Base-by-base conservation (phyloP, 30 jellyfish, hydroid and myxozoan genomes). In the Pelagia noctiluca region DNA sequence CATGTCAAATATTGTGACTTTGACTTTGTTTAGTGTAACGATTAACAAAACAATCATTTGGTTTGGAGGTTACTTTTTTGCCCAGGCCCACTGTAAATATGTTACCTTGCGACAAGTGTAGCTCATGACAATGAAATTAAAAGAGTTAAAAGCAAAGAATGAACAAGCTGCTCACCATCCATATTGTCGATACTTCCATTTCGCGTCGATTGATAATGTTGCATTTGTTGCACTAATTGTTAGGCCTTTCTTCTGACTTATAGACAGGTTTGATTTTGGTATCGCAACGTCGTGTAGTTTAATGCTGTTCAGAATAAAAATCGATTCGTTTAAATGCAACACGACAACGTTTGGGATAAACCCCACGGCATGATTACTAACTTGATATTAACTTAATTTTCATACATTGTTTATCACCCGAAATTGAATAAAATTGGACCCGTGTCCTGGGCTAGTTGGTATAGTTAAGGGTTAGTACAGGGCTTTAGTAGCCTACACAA, bases 261-360 rank as follows among this genome's bases (percentile, higher is more conserved):
- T 78, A 13, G 98, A 82, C 65, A 93, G 30, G 38, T 93, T 93
- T 0, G 98, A 93, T 47, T 76, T 93, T 1, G 97, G 98, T 13
- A 93, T 86, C 12, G 90, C 57, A 26, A 81, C 96, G 30, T 87
- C 87, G 30, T 46, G 38, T 30, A 93, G 30, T 1, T 76, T 30
- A 32, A 93, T 76, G 10, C 98, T 93, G 35, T 1, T 62, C 61
- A 7, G 57, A 16, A 5, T 5, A 42, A 5, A 42, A 42, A 5
- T 16, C 8, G 8, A 42, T 5, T 8, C 57, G 16, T 42, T 42
- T 42, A 42, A 5, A 42, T 16, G 16, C 16, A 16, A 5, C 8
- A 42, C 57, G 57, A 42, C 16, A 42, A n/a, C n/a, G n/a, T n/a
- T n/a, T n/a, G n/a, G n/a, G n/a, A n/a, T n/a, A n/a, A n/a, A n/a